phyloP scores from a whole-genome alignment of 2,113 vertebrate species.

The Piprites chloris region DNA sequence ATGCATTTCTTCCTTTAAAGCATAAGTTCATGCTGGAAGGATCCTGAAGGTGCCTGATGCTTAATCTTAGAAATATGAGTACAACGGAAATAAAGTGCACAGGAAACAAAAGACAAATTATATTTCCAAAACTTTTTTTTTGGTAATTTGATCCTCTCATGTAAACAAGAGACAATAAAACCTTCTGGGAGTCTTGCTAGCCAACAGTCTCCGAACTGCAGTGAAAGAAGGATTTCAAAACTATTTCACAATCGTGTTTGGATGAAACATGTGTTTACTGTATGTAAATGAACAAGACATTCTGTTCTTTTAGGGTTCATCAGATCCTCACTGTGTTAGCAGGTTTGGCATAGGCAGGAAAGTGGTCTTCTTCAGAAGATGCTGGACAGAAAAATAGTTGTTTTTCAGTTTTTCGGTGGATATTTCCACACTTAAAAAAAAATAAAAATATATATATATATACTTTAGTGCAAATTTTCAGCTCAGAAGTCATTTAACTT shows the following conservation, averaged over 20 bases:
- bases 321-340: neutral
- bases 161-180: slow-evolving; percentile 66
- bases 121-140: slow-evolving; percentile 56
- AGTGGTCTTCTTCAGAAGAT: slow-evolving; percentile 6
- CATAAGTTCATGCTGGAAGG: slow-evolving; percentile 19
- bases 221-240: slow-evolving; percentile 69
- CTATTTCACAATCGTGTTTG: slow-evolving; percentile 69
- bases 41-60: slow-evolving; percentile 20
- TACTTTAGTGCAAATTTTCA: neutral
- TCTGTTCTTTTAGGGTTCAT: slow-evolving; percentile 68
- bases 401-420: neutral
- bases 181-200: slow-evolving; percentile 64
- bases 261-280: slow-evolving; percentile 73
- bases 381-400: neutral
- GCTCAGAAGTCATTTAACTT: neutral
- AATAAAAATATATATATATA: neutral
- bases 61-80: slow-evolving; percentile 43
- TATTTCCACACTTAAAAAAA: neutral
- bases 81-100: slow-evolving; percentile 9
- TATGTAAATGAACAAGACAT: slow-evolving; percentile 76
- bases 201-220: slow-evolving; percentile 55
- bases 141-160: slow-evolving; percentile 55
- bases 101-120: slow-evolving; percentile 56
- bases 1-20: slow-evolving; percentile 35
- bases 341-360: slow-evolving; percentile 20